phyloP scores from a whole-genome alignment of 2,888 invertebrate species.

The Andrena marginata region DNA sequence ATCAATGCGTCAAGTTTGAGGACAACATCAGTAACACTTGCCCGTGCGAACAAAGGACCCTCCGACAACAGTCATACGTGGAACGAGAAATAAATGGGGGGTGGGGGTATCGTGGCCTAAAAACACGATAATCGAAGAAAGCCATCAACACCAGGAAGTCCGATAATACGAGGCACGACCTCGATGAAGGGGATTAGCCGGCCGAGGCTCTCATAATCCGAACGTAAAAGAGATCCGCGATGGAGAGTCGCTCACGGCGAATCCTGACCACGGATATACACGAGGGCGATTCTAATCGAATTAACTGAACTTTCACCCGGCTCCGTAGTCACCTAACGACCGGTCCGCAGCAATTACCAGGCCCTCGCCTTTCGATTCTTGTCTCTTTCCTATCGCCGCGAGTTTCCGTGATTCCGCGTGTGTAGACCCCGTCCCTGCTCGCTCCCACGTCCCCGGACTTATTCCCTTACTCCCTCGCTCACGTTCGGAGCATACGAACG shows the following conservation, averaged over 20 bases:
- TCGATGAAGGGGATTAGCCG: conserved; percentile 40
- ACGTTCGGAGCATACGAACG: too few species aligned
- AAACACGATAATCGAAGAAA: conserved; percentile 41
- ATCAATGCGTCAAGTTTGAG: too few species aligned
- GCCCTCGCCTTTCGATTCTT: conserved; percentile 53
- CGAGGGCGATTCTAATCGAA: conserved; percentile 78
- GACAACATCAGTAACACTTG: too few species aligned
- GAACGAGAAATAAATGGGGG: too few species aligned
- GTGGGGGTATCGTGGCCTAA: background rate
- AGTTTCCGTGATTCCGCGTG: conserved; percentile 25
- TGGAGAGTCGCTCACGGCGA: conserved; percentile 69
- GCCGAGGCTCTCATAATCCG: conserved; percentile 64
- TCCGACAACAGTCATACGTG: background rate
- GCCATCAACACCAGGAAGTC: conserved; percentile 62
- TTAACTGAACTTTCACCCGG: conserved; percentile 79
- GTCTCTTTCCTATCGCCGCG: conserved; percentile 31
- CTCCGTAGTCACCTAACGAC: conserved; percentile 68
- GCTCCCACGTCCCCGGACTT: background rate
- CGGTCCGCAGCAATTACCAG: conserved; percentile 70
- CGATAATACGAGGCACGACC: conserved; percentile 54
- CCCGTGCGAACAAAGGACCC: background rate
- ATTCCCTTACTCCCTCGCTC: background rate
- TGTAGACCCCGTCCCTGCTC: conserved; percentile 4
- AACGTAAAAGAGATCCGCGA: conserved; percentile 58
- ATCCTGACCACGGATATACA: conserved; percentile 70